Base-by-base conservation (phyloP, 2,113 vertebrate genomes). In the Microtus oregoni region DNA sequence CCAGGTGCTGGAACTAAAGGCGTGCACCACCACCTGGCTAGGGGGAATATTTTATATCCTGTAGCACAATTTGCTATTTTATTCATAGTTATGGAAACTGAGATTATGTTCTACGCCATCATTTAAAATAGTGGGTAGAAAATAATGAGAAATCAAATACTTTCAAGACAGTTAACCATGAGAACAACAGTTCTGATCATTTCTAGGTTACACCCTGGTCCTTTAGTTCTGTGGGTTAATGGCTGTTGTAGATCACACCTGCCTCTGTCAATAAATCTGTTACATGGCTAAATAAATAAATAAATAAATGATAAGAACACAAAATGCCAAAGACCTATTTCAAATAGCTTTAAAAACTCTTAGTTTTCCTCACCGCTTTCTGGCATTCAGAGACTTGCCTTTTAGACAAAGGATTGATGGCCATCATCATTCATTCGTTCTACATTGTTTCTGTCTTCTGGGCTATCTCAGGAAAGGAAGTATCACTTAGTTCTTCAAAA, bases 331-430 rank as follows among this genome's bases (percentile, higher is more conserved):
- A 1, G 50, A 30, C 1, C 61, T 65, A 55, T 76, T 93, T 65
- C 28, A 86, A 47, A 47, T 86, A 17, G 85, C 58, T 79, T 67
- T 67, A 30, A 52, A 61, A 81, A 88, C 32, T 65, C 63, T 50
- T 78, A 50, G 30, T 79, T 89, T 91, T 95, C 63, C 32, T 88
- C 13, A 68, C 13, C 28, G 65, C 35, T 28, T 61, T 73, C 92
- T 93, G 41, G 75, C 26, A 85, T 91, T 78, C n/a, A 78, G 61
- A 95, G 58, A 94, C 95, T 67, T 92, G 63, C 61, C 72, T 94
- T 89, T 63, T 38, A 47, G 73, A 86, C 75, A 94, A 58, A 65
- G 89, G 95, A 92, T 28, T 68, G 77, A 94, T 1, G 11, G 38
- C 44, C 14, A 30, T 89, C 26, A 70, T 86, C 68, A 82, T n/a